A percentile compares a stretch with the other conserved stretches of the same genome.
Evolutionary conservation across 2,113 vertebrate genomes (phyloP).

Genomic region (Chauna torquata): DNA sequence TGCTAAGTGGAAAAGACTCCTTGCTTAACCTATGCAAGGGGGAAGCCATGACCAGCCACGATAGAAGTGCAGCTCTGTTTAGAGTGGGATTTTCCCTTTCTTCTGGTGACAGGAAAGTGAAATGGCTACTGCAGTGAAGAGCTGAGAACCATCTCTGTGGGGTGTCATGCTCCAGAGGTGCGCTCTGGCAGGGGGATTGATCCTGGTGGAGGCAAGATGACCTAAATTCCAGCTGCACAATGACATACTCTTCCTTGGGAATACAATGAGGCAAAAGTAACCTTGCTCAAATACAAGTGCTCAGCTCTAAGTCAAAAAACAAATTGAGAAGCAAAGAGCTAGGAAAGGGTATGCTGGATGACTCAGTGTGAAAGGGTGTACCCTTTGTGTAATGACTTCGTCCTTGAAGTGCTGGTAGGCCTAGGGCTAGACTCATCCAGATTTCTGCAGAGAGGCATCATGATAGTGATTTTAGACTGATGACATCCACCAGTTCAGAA

Average conservation of each 20-base stretch:
- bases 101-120: neutral
- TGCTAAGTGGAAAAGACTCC: neutral
- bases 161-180: neutral
- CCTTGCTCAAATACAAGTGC: neutral
- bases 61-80: neutral
- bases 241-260: neutral
- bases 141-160: neutral
- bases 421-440: neutral
- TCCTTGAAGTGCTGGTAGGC: neutral
- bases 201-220: neutral
- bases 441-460: neutral
- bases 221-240: neutral
- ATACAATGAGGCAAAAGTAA: neutral
- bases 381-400: neutral
- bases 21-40: neutral
- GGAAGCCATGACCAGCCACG: fast-evolving
- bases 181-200: neutral
- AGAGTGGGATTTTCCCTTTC: neutral
- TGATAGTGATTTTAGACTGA: neutral
- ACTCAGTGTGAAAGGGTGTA: neutral
- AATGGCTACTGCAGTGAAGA: neutral
- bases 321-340: neutral
- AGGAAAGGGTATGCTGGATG: neutral
- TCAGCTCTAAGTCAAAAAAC: neutral
- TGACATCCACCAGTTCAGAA: neutral